These are phyloP conservation scores for Piprites chloris DNA, from an alignment of 2,113 vertebrate species.

Conservation along the genomic window DNA sequence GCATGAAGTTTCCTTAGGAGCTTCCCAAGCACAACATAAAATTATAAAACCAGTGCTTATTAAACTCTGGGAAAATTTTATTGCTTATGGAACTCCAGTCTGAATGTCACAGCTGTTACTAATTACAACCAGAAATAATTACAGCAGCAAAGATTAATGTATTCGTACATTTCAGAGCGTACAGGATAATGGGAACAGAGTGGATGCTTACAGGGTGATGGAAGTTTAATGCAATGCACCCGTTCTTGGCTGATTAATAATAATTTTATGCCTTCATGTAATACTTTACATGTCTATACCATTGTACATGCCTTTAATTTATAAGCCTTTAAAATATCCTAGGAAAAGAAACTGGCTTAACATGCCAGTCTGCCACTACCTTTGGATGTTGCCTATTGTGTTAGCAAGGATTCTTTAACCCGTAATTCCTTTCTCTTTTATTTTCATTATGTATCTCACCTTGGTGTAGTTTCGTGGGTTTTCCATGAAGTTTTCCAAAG, in stretches of 20 bases:
- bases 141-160: not conserved
- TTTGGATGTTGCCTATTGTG: not conserved
- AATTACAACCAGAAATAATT: constrained; percentile 13
- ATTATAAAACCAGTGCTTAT: not conserved
- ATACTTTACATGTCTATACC: not conserved
- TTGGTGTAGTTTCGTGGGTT: not conserved
- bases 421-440: not conserved
- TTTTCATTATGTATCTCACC: not conserved
- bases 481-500: not conserved
- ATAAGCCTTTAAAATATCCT: not conserved
- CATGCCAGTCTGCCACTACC: rapidly evolving
- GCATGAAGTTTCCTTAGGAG: not conserved
- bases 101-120: constrained; percentile 20
- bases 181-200: not conserved
- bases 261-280: not conserved
- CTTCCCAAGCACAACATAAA: not conserved
- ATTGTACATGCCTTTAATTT: not conserved
- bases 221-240: not conserved
- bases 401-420: not conserved
- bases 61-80: not conserved
- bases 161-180: not conserved
- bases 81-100: not conserved
- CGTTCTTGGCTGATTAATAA: not conserved
- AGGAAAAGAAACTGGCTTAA: not conserved
- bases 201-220: not conserved